Evolutionary conservation across 2,888 invertebrate genomes (phyloP), one percentile per base, ranked within the genome.

Genomic region (Seira sanloemensis): DNA sequence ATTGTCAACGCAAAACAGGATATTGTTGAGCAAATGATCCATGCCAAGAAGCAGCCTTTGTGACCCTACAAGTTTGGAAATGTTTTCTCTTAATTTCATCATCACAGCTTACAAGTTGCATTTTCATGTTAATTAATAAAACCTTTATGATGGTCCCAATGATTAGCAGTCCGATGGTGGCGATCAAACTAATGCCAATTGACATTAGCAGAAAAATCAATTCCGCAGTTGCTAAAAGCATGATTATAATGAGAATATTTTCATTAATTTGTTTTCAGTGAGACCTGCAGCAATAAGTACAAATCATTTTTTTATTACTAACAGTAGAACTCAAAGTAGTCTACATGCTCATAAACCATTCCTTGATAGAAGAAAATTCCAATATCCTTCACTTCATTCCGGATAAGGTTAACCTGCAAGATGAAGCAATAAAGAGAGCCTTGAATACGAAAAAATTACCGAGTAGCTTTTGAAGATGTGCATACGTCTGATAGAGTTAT

Each of bases 131-230:
- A 50, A 2, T 16, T 16, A 37, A 12, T n/a, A 37, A 2, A 50
- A 80, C 81, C 65, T 76, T 75, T 5, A 82, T 25, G 16, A 82
- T 76, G n/a, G 76, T 37, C 7, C 81, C 81, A 62, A 82, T 50
- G 62, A 76, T 58, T 19, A 82, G 19, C 0, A 82, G 27, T 0
- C 76, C 76, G 1, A 82, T 23, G 1, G 25, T 50, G 1, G 81
- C 65, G 19, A 69, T 37, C 5, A 81, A 50, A n/a, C 69, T 50
- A 0, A 74, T 18, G n/a, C 16, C 24, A 0, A 75, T 68, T 9
- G 75, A 23, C 2, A 81, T 25, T 2, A 68, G 24, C 2, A 81
- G 37, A 26, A 81, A 81, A 19, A 67, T 25, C 18, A 81, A 18
- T 46, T 81, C 80, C n/a, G 16, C 1, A 12, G 12, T n/a, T 12